Evolutionary conservation across 2,797 vertebrate species (phyloP).

Genomic region (Sternotherus odoratus): DNA sequence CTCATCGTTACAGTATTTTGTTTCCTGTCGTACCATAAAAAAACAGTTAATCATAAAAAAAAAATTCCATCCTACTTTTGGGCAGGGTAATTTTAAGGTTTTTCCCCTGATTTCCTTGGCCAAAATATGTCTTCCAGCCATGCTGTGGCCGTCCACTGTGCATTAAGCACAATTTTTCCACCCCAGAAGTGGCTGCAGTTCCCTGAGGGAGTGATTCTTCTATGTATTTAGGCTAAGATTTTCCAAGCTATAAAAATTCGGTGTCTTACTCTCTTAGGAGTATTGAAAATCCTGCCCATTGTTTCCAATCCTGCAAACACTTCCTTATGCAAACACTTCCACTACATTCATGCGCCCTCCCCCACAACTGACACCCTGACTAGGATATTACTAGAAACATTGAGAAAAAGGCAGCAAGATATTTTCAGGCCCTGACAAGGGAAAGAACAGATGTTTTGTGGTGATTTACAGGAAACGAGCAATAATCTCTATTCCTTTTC

Average conservation of each 20-base stretch:
- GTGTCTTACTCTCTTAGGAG: background rate
- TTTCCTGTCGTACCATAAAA: background rate
- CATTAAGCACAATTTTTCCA: background rate
- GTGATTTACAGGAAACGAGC: slow-evolving; percentile 66
- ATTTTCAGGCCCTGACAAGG: slow-evolving; percentile 55
- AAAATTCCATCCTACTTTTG: background rate
- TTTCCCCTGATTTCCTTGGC: background rate
- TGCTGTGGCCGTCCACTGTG: rapidly evolving
- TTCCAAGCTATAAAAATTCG: slow-evolving; percentile 34
- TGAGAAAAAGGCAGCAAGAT: slow-evolving; percentile 42
- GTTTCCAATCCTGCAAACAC: slow-evolving; percentile 18
- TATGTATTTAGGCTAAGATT: background rate
- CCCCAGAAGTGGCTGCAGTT: background rate
- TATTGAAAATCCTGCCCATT: background rate
- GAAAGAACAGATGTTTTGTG: slow-evolving; percentile 50
- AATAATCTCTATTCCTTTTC: slow-evolving; percentile 70
- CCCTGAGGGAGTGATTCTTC: background rate
- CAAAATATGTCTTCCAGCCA: background rate
- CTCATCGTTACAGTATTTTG: background rate
- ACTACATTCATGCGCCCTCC: slow-evolving; percentile 4
- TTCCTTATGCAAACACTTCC: background rate
- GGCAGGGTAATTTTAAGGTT: background rate
- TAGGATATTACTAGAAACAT: slow-evolving; percentile 19
- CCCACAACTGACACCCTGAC: background rate
- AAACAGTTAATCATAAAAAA: background rate